Base-by-base conservation (phyloP, 2,797 vertebrate species). In the Helostoma temminkii region DNA sequence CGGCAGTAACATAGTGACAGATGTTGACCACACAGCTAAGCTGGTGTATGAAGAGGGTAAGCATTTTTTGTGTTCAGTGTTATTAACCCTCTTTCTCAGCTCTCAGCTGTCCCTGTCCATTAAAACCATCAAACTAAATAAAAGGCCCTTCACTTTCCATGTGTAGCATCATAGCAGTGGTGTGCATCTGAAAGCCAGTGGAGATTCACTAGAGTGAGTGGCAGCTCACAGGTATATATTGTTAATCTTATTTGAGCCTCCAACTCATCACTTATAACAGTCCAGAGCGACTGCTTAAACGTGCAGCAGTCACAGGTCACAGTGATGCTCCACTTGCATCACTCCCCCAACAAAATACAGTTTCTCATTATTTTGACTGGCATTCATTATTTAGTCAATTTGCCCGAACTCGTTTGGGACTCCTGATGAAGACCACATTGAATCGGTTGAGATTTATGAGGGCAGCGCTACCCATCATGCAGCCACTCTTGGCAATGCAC, bases 1-100 rank as follows among this genome's bases (percentile, higher is more conserved):
- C 84, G 68, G 81, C 53, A 76, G 82, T 32, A 93, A 92, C 37
- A 82, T 78, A 19, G 80, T 80, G 22, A 59, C 80, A 1, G 93
- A 93, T 0, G 81, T 96, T 54, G 94, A 93, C 86, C 95, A 94
- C 87, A 95, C 94, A 64, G 96, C 98, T 39, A 98, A 97, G 68
- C 85, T 99, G 80, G 96, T 99, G n/a, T 99, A 98, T 86, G 97
- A 99, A 78, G 97, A 99, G 81, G 97, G 98, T 98, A 84, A 96
- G 91, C 82, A 15, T 49, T 56, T 30, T 19, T 45, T 25, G 7
- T 72, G 26, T 60, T 64, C 42, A n/a, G 12, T 59, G n/a, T 15
- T 6, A 3, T 9, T 28, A 7, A 24, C 16, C 6, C 19, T 56
- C 12, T 15, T 11, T 16, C 11, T 37, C 8, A 1, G 36, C 60